Base-by-base conservation (phyloP, 1,140 invertebrate genomes). In the Scaptomyza montana region DNA sequence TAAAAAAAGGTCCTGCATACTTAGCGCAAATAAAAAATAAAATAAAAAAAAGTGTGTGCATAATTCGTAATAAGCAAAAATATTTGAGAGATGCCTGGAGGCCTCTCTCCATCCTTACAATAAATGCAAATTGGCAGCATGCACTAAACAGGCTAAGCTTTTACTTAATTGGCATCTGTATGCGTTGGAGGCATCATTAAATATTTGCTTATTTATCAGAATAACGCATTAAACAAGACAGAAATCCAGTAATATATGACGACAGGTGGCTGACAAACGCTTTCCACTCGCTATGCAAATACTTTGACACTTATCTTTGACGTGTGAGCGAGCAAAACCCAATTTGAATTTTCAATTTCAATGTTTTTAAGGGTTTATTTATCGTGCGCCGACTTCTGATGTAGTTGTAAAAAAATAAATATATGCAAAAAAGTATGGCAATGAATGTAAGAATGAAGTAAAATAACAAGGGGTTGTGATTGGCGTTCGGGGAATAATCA, bases 101-200 rank as follows among this genome's bases (percentile, higher is more conserved):
- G 74, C 64, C 33, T 39, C 74, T 28, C 66, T 33, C 4, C 36
- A 10, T 16, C 16, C 16, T 16, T 16, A 39, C 21, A 63, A 78
- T 76, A 87, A 78, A 87, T 82, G 84, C 72, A 68, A 61, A 81
- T 84, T 73, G 78, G 25, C 64, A 75, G 36, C 61, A 75, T 64
- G 56, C 76, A 75, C 82, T 82, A 86, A 85, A 86, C 84, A 84
- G 79, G 67, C 60, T n/a, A 28, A 63, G 63, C 79, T 89, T 89
- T 87, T 87, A 82, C 78, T 74, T 87, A 89, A 87, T 89, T 87
- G 84, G 77, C 87, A 79, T 85, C 80, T 86, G 69, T 64, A 68
- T 64, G 56, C 12, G 41, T 36, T 2, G n/a, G 59, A 56, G 43
- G 57, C 66, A 63, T 78, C 57, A 72, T 80, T 80, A 78, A 82